These are phyloP conservation scores for Pyxicephalus adspersus DNA, from an alignment of 2,113 vertebrate genomes.

Conservation along the genomic window DNA sequence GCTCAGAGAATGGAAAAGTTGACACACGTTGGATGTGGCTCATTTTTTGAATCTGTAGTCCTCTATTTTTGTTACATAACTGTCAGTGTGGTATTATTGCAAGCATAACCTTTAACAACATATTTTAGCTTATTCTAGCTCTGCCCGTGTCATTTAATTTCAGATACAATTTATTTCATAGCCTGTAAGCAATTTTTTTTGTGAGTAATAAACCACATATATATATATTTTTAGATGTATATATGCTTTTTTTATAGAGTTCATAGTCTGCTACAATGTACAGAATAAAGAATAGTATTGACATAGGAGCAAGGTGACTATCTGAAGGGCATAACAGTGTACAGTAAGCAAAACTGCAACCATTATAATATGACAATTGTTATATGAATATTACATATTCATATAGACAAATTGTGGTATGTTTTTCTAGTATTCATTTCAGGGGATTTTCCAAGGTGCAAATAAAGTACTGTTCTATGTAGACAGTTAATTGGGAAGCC, in stretches of 20 bases:
- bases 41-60: slow-evolving; percentile 19
- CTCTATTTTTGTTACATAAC: slow-evolving; percentile 20
- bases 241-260: background rate
- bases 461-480: too few species aligned
- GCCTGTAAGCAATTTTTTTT: too few species aligned
- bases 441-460: too few species aligned
- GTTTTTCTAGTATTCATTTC: too few species aligned
- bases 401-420: too few species aligned
- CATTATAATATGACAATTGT: too few species aligned
- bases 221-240: background rate
- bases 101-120: slow-evolving; percentile 35
- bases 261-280: background rate
- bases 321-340: too few species aligned
- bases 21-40: slow-evolving; percentile 32
- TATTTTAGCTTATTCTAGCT: slow-evolving; percentile 9
- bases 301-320: too few species aligned
- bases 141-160: slow-evolving; percentile 22
- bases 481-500: too few species aligned
- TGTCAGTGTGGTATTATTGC: slow-evolving; percentile 20
- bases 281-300: background rate
- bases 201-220: background rate
- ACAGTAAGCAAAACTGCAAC: too few species aligned
- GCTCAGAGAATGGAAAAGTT: slow-evolving; percentile 41
- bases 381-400: too few species aligned
- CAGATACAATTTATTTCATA: slow-evolving; percentile 19